Conservation (phyloP, 2,888 invertebrate genomes). For the Prosapia bicincta region DNA sequence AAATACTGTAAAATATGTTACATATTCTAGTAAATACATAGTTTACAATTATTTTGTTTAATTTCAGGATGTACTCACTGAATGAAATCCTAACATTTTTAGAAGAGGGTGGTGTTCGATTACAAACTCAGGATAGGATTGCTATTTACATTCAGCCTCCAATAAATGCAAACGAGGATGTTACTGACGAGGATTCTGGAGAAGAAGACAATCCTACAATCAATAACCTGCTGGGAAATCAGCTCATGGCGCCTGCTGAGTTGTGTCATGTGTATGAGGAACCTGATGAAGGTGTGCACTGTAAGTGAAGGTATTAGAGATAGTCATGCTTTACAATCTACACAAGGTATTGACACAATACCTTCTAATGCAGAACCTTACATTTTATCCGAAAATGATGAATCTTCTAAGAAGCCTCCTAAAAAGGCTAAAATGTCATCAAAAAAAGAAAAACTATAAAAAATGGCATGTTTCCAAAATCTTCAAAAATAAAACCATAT, state of each 20-base stretch:
- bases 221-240: too few species aligned
- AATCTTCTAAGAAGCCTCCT: not conserved
- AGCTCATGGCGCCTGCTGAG: not conserved
- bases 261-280: not conserved
- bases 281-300: too few species aligned
- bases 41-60: not conserved
- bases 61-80: too few species aligned
- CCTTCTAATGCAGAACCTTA: not conserved
- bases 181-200: not conserved
- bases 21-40: not conserved
- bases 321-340: too few species aligned
- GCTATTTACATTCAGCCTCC: not conserved
- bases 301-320: too few species aligned
- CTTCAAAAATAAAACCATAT: not conserved
- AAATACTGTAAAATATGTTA: not conserved
- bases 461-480: not conserved
- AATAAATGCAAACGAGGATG: not conserved
- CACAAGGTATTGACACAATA: not conserved
- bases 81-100: not conserved
- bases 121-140: not conserved
- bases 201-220: not conserved
- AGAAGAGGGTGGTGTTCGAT: not conserved
- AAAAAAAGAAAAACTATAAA: not conserved
- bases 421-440: not conserved
- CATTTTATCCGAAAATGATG: not conserved